Base-by-base conservation (phyloP, 2,888 invertebrate genomes). In the Argynnis bischoffii region DNA sequence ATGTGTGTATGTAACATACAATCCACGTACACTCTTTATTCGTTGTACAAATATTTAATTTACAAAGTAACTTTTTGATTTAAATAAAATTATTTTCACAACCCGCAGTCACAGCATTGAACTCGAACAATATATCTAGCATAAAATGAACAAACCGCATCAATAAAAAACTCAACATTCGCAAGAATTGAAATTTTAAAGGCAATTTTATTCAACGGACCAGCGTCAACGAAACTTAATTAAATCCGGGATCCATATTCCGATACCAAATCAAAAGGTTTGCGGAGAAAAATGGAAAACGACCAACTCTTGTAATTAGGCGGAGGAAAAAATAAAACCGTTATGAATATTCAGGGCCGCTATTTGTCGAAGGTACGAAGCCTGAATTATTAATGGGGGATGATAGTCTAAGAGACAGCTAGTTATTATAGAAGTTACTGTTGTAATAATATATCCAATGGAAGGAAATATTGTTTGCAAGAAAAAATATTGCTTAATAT, bases 171-270 rank as follows among this genome's bases (percentile, higher is more conserved):
- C 41, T 56, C 55, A 35, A 61, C 57, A 50, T 71, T 64, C 69
- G 64, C 67, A 69, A 67, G 67, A 71, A 72, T 70, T 67, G 69
- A 70, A 70, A 70, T 64, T 63, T 69, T 69, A 72, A 72, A 70
- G 71, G 71, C 65, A 68, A 70, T 72, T 73, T 74, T 75, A 72
- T 75, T 72, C 71, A 69, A 67, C 67, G 70, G 59, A 64, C 59
- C 67, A 64, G 64, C 64, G 66, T 69, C 70, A 74, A 72, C 71
- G 70, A 69, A 69, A 72, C 67, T 80, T 81, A 79, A 83, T 84
- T 79, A 82, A 83, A 81, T 81, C 79, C 75, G 71, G 77, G 75
- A 83, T 83, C 79, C 81, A 85, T 85, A 85, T 83, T 84, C 80
- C 74, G 74, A 76, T 79, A 77, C 71, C 78, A 78, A 81, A 80